Evolutionary conservation across 2,888 invertebrate genomes (phyloP), one percentile per base, ranked within the genome.

Genomic region (Polylopha cassiicola): DNA sequence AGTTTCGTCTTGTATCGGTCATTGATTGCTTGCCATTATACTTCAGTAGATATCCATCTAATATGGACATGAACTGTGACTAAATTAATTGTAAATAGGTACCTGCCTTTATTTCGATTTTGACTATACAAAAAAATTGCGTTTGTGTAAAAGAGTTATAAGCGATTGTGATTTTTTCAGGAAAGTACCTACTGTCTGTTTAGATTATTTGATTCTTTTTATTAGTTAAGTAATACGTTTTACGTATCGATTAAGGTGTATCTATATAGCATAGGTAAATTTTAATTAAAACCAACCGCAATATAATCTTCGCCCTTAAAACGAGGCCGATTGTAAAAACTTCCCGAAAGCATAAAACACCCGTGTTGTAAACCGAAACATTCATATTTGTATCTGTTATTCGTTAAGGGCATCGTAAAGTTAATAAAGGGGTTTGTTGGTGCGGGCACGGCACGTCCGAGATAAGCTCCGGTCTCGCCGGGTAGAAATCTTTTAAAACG

Each of bases 401-500:
- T 81, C 69, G 78, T 74, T 80, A 78, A 74, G 74, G 66, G 72
- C 65, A 65, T 74, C 74, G 73, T 81, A 81, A 84, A 84, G 73
- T 82, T 82, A 82, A 84, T 84, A 82, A 81, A 82, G 76, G 75
- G 78, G 74, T 80, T 79, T 79, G 46, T 79, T 78, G 73, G 72
- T 72, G 73, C 76, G 75, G 69, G 67, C 76, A 68, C 60, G 57
- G 75, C 72, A 71, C 73, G 77, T 75, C 73, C 71, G 68, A 77
- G 80, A 82, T 84, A 82, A 82, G 76, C 80, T 62, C 65, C 65
- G 62, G 68, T 69, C 70, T 69, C 69, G 52, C 48, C 52, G 69
- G 66, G 71, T 72, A 64, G 67, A 67, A 80, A 84, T 85, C 82
- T 84, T 81, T 85, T 82, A 85, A 84, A 82, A 82, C 75, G 73